Evolutionary conservation across 2,113 vertebrate genomes (phyloP), one percentile per base, ranked within the genome.

Genomic region (Tragelaphus strepsiceros): DNA sequence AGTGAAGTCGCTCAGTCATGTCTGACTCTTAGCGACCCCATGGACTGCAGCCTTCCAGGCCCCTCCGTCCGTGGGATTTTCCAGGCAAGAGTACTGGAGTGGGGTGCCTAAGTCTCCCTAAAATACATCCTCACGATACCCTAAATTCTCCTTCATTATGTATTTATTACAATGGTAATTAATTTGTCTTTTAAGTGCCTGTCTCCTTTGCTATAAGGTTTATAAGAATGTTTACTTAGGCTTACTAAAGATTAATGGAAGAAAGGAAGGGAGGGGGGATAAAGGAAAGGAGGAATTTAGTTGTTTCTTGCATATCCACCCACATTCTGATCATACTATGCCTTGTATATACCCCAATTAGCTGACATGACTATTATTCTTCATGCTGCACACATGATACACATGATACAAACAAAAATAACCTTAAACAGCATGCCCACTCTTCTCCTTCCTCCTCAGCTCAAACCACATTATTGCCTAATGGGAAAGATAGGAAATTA

Each of bases 401-500:
- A 83, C 96, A 96, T 96, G 78, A 86, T 62, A 94, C 54, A 86
- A 96, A 96, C 90, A 97, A 96, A 97, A 97, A 97, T 97, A 98
- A 97, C 93, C 97, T 87, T 80, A 95, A 97, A 26, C 89, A 96
- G 78, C 96, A 93, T 96, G 78, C 93, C 94, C 82, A 58, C 83
- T 93, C 67, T 97, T 78, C 80, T 93, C 51, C 59, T 96, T 97
- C 94, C 90, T 97, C 82, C 62, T 98, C 67, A 61, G 53, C 71
- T 88, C 53, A 92, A 94, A 89, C 95, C 96, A 98, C 95, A 97
- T 84, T n/a, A 80, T 78, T 94, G 83, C 77, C 93, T 98, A 97
- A 97, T 97, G 95, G 96, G 85, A 96, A 96, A 95, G 64, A 96
- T 30, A 97, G 97, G 96, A 97, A 98, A 98, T 98, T 96, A 98